Evolutionary conservation across 2,113 vertebrate genomes (phyloP).

Genomic region (Syrrhaptes paradoxus): DNA sequence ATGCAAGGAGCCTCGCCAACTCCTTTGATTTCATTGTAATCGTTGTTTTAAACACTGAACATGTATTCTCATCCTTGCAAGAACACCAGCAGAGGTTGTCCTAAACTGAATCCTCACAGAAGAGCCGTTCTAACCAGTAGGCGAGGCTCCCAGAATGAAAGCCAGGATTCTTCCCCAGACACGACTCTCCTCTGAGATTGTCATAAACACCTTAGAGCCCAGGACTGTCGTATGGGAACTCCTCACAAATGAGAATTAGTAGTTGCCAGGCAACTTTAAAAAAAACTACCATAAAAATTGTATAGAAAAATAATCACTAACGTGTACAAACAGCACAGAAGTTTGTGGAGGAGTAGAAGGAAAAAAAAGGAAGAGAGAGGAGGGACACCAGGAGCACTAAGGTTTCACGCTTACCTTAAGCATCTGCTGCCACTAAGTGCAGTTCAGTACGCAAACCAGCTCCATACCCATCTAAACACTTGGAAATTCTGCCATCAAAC

Average conservation of each 20-base stretch:
- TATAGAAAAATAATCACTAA: neutral
- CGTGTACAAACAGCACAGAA: neutral
- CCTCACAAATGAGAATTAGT: neutral
- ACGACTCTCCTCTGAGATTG: neutral
- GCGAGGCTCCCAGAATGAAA: neutral
- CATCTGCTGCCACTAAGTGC: neutral
- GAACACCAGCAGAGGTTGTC: neutral
- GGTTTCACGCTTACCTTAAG: neutral
- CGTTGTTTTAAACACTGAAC: neutral
- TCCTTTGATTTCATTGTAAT: neutral
- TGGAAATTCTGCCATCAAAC: neutral
- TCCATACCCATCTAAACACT: neutral
- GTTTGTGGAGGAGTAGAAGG: neutral
- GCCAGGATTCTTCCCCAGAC: neutral
- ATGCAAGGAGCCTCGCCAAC: neutral
- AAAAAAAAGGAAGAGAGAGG: neutral
- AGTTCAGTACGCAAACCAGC: neutral
- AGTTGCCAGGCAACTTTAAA: constrained; percentile 23
- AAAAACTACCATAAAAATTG: neutral
- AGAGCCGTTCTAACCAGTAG: neutral
- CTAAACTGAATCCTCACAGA: neutral
- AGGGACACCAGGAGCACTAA: neutral
- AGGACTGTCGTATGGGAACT: neutral
- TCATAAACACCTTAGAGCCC: neutral
- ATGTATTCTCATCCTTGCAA: neutral